Percentiles rank a stretch among this genome's conserved stretches.
Evolutionary conservation across 2,888 invertebrate species (phyloP).

Genomic region (Allolobophora icterica): DNA sequence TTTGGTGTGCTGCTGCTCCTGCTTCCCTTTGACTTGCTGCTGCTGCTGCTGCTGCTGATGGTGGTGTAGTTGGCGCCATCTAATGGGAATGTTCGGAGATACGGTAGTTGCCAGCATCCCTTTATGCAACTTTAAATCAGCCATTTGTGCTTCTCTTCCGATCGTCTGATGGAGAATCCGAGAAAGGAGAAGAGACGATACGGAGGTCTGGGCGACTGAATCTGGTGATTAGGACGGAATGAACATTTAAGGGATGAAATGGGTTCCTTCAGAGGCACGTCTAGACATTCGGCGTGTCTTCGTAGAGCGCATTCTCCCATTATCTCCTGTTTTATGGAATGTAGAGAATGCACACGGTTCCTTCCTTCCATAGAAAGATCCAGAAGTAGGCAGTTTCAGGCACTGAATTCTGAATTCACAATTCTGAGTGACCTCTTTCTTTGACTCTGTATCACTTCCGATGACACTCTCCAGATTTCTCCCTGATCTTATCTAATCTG

Average conservation of each 20-base stretch:
- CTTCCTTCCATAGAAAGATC: neutral
- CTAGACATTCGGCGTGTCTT: too few relatives aligned
- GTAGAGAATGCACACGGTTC: neutral
- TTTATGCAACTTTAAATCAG: slow-evolving; percentile 5
- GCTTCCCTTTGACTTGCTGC: neutral
- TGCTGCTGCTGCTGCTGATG: neutral
- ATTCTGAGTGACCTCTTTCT: too few relatives aligned
- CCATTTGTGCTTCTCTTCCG: neutral
- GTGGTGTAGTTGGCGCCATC: neutral
- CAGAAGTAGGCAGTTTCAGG: neutral
- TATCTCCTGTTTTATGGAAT: neutral
- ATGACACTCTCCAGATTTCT: too few relatives aligned
- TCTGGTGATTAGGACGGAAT: neutral
- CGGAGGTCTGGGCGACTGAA: neutral
- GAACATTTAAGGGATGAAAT: neutral
- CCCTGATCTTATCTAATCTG: too few relatives aligned
- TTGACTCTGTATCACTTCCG: too few relatives aligned
- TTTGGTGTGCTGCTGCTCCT: neutral
- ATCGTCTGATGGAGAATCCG: neutral
- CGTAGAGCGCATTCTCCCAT: neutral
- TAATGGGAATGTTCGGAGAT: neutral
- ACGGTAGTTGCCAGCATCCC: neutral
- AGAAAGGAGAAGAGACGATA: neutral
- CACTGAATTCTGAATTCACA: neutral
- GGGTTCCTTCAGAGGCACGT: neutral